Evolutionary conservation across 2,113 vertebrate genomes (phyloP).

Genomic region (Gallinago media): DNA sequence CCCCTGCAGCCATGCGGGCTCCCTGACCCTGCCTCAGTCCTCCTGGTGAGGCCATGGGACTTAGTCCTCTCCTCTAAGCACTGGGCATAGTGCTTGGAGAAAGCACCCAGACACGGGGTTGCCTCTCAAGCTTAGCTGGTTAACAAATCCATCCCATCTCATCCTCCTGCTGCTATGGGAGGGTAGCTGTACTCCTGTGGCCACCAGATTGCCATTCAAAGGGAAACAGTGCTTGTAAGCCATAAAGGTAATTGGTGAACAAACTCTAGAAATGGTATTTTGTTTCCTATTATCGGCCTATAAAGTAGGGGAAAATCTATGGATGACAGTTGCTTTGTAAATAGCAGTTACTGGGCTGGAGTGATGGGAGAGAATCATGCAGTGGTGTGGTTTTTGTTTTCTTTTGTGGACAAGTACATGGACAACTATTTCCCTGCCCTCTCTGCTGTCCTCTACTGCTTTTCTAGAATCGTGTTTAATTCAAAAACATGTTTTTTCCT

Average conservation of each 20-base stretch:
- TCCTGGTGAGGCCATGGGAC: accelerated
- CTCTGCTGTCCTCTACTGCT: background rate
- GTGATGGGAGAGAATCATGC: background rate
- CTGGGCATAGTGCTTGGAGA: background rate
- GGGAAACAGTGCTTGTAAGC: background rate
- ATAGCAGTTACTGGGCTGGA: background rate
- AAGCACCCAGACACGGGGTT: accelerated
- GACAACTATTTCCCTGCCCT: background rate
- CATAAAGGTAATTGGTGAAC: background rate
- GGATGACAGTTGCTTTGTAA: background rate
- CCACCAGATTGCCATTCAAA: background rate
- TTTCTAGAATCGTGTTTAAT: background rate
- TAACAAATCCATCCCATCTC: background rate
- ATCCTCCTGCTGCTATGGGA: background rate
- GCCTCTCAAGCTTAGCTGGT: background rate
- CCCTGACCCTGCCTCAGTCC: background rate
- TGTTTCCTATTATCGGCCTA: background rate
- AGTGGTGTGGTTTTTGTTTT: background rate
- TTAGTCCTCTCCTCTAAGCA: background rate
- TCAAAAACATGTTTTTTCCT: background rate
- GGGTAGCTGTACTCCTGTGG: background rate
- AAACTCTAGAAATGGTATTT: background rate
- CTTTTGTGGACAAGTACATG: background rate
- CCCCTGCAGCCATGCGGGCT: accelerated
- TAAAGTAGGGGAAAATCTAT: background rate